Base-by-base conservation (phyloP, 2,113 vertebrate genomes). In the Oenanthe oenanthe region DNA sequence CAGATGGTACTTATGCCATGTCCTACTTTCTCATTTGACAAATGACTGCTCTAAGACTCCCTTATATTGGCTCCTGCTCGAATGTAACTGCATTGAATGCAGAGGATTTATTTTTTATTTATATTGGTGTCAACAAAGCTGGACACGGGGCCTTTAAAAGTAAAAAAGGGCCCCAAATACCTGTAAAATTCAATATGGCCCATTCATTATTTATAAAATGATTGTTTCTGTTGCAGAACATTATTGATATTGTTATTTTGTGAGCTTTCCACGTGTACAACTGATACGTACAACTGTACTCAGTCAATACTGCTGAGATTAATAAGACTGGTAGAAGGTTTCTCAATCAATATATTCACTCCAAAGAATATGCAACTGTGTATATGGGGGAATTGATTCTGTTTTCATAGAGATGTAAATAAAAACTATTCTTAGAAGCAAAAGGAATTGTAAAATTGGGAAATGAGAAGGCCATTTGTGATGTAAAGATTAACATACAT, bases 1-100 rank as follows among this genome's bases (percentile, higher is more conserved):
- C 95, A 96, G 95, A 96, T 96, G 95, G 95, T 88, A 92, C 93
- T 94, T 95, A 51, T 86, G 89, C 94, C 88, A 94, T 92, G 90
- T 93, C 85, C 95, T 84, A 96, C 85, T 96, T 95, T 96, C 85
- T 79, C 3, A 0, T 93, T 93, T 97, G 95, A 95, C 71, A 85
- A 96, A 94, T 0, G 82, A 74, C 88, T 93, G 63, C 81, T 91
- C 89, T 66, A 95, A 94, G 87, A 89, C 45, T 96, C 78, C 70
- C 60, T 88, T 34, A 47, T 50, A 93, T 62, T 66, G 75, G 47
- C 43, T 92, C 60, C 74, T 6, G 7, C 82, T 88, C 0, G 1
- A 93, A 26, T 29, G 79, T 57, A 63, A 77, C 78, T 63, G 74
- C 82, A 42, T 16, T 48, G 85, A 96, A 94, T 40, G 40, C 93